Evolutionary conservation across 2,797 vertebrate species (phyloP).

Genomic region (Podarcis lilfordi): DNA sequence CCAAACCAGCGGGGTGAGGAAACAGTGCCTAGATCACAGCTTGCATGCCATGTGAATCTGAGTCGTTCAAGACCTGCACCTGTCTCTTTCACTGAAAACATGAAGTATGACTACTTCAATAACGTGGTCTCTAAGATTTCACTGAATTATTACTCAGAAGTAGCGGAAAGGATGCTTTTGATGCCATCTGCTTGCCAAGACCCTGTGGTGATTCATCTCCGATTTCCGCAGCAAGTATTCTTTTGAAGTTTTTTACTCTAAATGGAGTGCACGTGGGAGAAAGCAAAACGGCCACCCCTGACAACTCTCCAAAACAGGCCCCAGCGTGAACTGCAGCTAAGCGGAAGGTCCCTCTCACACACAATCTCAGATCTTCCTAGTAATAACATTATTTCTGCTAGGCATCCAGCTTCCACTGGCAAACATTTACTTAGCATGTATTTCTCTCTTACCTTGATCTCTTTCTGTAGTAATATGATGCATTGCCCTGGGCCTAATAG

Average conservation of each 20-base stretch:
- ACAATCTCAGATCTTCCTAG: conserved; percentile 72
- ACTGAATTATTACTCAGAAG: conserved; percentile 74
- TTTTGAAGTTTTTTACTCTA: conserved; percentile 76
- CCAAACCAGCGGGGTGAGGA: conserved; percentile 53
- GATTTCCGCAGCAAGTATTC: conserved; percentile 71
- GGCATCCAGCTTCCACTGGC: conserved; percentile 66
- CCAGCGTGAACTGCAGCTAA: conserved; percentile 69
- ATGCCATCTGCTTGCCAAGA: conserved; percentile 75
- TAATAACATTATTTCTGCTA: conserved; percentile 69
- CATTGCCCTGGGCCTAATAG: conserved; percentile 36
- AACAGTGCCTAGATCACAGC: conserved; percentile 47
- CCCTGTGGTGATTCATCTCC: conserved; percentile 67
- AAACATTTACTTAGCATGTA: conserved; percentile 57
- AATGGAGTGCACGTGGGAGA: conserved; percentile 75
- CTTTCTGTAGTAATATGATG: conserved; percentile 53
- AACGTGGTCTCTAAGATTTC: conserved; percentile 67
- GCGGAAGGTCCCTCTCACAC: conserved; percentile 71
- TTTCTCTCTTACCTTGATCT: conserved; percentile 56
- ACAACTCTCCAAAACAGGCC: conserved; percentile 76
- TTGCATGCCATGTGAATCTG: conserved; percentile 50
- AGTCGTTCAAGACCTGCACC: conserved; percentile 46
- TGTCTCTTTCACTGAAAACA: conserved; percentile 51
- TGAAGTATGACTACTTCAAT: conserved; percentile 63
- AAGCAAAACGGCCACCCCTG: conserved; percentile 77
- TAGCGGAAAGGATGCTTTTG: conserved; percentile 67